Conservation (phyloP, 2,888 invertebrate genomes). For the Cotesia congregata region DNA sequence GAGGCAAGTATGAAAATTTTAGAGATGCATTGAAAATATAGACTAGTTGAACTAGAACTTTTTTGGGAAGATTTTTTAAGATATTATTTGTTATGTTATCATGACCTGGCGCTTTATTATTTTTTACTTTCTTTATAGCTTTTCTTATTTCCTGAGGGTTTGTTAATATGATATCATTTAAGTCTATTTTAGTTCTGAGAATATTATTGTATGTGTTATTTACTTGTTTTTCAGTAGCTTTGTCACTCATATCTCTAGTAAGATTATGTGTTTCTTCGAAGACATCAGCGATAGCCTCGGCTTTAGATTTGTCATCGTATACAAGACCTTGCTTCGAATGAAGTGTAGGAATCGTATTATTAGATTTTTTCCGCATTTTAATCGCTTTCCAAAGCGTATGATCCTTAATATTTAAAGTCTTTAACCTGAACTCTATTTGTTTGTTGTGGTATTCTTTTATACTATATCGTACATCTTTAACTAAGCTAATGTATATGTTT, state of each 20-base stretch:
- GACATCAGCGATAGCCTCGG: slow-evolving; percentile 37
- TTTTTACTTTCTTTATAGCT: slow-evolving; percentile 4
- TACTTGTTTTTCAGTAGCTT: slow-evolving; percentile 12
- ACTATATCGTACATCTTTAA: not conserved
- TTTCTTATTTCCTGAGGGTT: slow-evolving; percentile 10
- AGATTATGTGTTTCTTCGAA: slow-evolving; percentile 43
- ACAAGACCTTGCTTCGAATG: slow-evolving; percentile 36
- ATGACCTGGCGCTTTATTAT: slow-evolving; percentile 26
- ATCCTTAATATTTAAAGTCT: slow-evolving; percentile 36
- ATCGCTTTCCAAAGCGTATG: slow-evolving; percentile 43
- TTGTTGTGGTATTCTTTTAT: too few relatives aligned
- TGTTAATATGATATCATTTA: slow-evolving; percentile 12
- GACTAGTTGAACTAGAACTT: slow-evolving; percentile 50
- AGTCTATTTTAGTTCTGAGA: not conserved
- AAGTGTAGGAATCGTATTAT: slow-evolving; percentile 34
- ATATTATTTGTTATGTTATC: slow-evolving; percentile 32
- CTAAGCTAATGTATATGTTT: not conserved
- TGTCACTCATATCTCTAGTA: slow-evolving; percentile 38
- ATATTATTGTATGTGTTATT: slow-evolving; percentile 28
- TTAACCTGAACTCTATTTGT: slow-evolving; percentile 34
- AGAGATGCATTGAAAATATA: slow-evolving; percentile 49
- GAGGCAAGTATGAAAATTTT: slow-evolving; percentile 47
- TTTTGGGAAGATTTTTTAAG: slow-evolving; percentile 51
- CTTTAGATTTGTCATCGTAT: slow-evolving; percentile 36
- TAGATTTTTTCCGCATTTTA: slow-evolving; percentile 37